A percentile compares a stretch with the other conserved stretches of the same genome.
Evolutionary conservation across 2,888 invertebrate species (phyloP).

Genomic region (Caenorhabditis parvicauda): DNA sequence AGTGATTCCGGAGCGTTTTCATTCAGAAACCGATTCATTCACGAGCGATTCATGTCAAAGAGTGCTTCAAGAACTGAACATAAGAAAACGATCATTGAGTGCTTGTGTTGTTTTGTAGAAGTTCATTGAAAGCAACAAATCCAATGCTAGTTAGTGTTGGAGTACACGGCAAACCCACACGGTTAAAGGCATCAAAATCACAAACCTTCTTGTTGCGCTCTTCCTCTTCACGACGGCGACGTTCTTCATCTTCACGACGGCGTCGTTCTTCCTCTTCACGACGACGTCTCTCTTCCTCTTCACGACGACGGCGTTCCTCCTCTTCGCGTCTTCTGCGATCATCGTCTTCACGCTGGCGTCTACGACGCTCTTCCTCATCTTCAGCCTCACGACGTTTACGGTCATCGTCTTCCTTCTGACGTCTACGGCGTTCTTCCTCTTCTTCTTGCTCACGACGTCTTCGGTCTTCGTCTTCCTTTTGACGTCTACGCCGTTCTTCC

Average conservation of each 20-base stretch:
- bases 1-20: no score
- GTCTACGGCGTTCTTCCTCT: conserved; percentile 32
- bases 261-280: conserved; percentile 18
- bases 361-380: conserved; percentile 48
- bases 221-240: conserved; percentile 19
- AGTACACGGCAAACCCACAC: no score
- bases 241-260: conserved; percentile 35
- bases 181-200: no score
- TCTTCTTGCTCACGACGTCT: conserved; percentile 34
- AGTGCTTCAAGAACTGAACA: no score
- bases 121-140: no score
- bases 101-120: no score
- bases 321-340: conserved; percentile 45
- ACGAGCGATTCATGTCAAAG: no score
- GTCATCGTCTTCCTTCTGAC: conserved; percentile 58
- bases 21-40: no score
- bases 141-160: no score
- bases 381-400: conserved; percentile 50
- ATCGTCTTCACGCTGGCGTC: conserved; percentile 56
- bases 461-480: conserved; percentile 52
- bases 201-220: conserved; percentile 19
- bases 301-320: conserved; percentile 18
- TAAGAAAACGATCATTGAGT: no score
- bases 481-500: conserved; percentile 56
- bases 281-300: conserved; percentile 31